Conservation (phyloP, 2,888 invertebrate genomes). For the Eupeodes latifasciatus region DNA sequence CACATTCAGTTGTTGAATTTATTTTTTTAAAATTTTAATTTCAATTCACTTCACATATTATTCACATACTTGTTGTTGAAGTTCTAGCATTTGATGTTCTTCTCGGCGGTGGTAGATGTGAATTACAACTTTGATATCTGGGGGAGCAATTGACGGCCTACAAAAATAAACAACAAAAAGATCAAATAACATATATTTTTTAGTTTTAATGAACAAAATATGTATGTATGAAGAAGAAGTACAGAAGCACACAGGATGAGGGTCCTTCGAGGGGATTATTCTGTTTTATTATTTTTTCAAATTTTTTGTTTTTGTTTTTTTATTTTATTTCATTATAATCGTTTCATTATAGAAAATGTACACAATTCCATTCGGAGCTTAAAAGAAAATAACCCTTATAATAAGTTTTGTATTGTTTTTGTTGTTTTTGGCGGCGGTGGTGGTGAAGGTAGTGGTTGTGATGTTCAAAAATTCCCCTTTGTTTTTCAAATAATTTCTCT, state of each 20-base stretch:
- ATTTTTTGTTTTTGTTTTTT: neutral
- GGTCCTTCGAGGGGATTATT: neutral
- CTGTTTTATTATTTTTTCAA: neutral
- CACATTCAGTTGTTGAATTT: neutral
- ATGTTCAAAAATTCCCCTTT: neutral
- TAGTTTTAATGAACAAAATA: neutral
- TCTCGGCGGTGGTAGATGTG: conserved; percentile 82
- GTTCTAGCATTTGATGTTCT: conserved; percentile 82
- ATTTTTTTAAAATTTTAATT: too few relatives aligned
- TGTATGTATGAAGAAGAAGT: neutral
- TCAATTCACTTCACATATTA: too few relatives aligned
- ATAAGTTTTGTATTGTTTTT: neutral
- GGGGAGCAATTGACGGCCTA: conserved; percentile 82
- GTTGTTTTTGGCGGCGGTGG: neutral
- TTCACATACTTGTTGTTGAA: conserved; percentile 81
- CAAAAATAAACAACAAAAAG: conserved; percentile 61
- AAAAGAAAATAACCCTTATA: conserved; percentile 5
- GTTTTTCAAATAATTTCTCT: conserved; percentile 7
- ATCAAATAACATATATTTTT: neutral
- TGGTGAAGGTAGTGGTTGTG: neutral
- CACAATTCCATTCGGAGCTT: neutral
- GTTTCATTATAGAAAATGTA: neutral
- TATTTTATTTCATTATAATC: neutral
- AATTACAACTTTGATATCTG: conserved; percentile 81
- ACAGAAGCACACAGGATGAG: neutral